Base-by-base conservation (phyloP, 1,140 invertebrate species). In the Ceratina japonica region DNA sequence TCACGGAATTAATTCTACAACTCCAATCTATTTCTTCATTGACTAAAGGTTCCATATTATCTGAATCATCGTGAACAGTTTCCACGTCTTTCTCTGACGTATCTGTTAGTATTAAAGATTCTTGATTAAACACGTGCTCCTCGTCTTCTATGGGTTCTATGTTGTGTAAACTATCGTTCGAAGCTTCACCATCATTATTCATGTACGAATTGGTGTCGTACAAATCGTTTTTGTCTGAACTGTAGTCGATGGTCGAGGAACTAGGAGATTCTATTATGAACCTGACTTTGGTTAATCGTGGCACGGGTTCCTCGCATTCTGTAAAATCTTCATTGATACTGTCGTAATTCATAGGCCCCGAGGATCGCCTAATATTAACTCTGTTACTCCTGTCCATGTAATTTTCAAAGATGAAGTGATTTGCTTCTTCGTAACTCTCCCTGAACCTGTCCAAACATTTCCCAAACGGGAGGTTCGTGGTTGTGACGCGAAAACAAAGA, bases 401-500 rank as follows among this genome's bases (percentile, higher is more conserved):
- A 22, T 90, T 85, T 4, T 92, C 89, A 68, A 92, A 92, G 18
- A 91, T 86, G 65, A 88, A 88, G 10, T 81, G 10, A 82, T 24
- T 12, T 27, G 18, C 63, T 12, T 83, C 68, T 10, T 76, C 70
- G n/a, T 66, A 22, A 13, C 69, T 65, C 3, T 31, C 44, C 37
- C 10, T 13, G 2, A 83, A 64, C 2, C 65, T 71, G 5, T 74
- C 86, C 3, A 90, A 62, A 59, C 86, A 91, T 68, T 88, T 90
- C 52, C 90, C 90, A 51, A 92, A 92, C 0, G 91, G 91, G 0
- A 89, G 65, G 58, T 89, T 89, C 0, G 91, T 92, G 0, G 91
- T 92, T 1, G 91, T 92, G 0, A 92, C 87, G 3, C 90, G 86
- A 73, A 92, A 92, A 37, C 87, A 89, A 15, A 89, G 80, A n/a